Percentiles rank a stretch among this genome's conserved stretches.
phyloP scores from a whole-genome alignment of 2,113 vertebrate species.

The Syngnathus typhle region DNA sequence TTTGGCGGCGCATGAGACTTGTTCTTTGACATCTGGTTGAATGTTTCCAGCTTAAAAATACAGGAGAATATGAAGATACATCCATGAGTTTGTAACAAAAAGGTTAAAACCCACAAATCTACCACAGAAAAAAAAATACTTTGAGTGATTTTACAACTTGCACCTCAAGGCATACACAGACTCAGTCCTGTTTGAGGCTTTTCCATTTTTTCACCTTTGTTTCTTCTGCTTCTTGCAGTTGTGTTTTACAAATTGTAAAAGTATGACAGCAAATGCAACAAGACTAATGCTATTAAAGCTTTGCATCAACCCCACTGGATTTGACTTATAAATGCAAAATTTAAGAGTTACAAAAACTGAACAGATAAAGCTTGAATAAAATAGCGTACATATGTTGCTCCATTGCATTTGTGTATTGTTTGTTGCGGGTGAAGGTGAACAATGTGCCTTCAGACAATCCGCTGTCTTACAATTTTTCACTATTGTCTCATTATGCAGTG shows the following conservation, averaged over 20 bases:
- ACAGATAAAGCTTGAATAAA: not conserved
- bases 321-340: too few species aligned
- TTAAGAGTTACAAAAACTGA: not conserved
- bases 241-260: not conserved
- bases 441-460: not conserved
- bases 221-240: not conserved
- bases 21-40: constrained; percentile 44
- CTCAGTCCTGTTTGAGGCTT: not conserved
- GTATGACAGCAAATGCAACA: not conserved
- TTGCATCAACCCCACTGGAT: not conserved
- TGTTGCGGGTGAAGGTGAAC: not conserved
- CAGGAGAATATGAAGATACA: not conserved
- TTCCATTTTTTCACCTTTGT: not conserved
- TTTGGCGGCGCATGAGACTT: not conserved
- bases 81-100: not conserved
- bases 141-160: not conserved
- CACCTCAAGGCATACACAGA: not conserved
- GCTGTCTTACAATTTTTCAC: not conserved
- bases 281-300: not conserved
- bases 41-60: constrained; percentile 42
- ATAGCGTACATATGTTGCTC: not conserved
- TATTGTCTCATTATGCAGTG: not conserved
- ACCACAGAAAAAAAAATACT: not conserved
- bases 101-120: not conserved
- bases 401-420: not conserved